Evolutionary conservation across 1,140 invertebrate species (phyloP).

Genomic region (Ips typographus): DNA sequence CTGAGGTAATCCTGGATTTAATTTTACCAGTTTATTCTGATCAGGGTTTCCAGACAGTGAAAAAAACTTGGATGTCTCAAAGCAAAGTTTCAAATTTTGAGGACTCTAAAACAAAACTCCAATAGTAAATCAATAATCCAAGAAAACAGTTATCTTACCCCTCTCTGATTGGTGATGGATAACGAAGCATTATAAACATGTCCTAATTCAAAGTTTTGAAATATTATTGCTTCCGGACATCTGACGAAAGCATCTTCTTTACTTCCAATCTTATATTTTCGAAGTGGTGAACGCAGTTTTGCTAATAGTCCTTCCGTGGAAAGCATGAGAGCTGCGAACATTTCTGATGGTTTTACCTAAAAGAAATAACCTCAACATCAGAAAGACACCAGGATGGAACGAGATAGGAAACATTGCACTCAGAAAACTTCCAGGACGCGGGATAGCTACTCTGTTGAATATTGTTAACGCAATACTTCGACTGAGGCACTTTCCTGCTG

Average conservation of each 20-base stretch:
- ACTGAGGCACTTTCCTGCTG: too few species aligned
- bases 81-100: constrained; percentile 7
- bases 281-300: constrained; percentile 35
- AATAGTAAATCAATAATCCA: not conserved
- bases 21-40: not conserved
- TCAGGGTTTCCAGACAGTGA: not conserved
- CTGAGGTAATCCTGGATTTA: not conserved
- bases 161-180: constrained; percentile 50
- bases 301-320: constrained; percentile 42
- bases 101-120: not conserved
- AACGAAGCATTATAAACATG: constrained; percentile 46
- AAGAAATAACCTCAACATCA: not conserved
- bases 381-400: too few species aligned
- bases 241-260: constrained; percentile 44
- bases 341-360: constrained; percentile 43
- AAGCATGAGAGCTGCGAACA: constrained; percentile 39
- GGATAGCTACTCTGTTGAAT: too few species aligned
- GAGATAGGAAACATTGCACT: too few species aligned
- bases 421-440: too few species aligned
- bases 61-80: constrained; percentile 11
- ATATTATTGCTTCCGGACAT: constrained; percentile 51
- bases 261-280: constrained; percentile 32
- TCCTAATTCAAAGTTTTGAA: constrained; percentile 52
- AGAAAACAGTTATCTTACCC: constrained; percentile 39
- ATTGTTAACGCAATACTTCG: too few species aligned